Evolutionary conservation across 2,113 vertebrate species (phyloP), one percentile per base, ranked within the genome.

Genomic region (Orycteropus afer): DNA sequence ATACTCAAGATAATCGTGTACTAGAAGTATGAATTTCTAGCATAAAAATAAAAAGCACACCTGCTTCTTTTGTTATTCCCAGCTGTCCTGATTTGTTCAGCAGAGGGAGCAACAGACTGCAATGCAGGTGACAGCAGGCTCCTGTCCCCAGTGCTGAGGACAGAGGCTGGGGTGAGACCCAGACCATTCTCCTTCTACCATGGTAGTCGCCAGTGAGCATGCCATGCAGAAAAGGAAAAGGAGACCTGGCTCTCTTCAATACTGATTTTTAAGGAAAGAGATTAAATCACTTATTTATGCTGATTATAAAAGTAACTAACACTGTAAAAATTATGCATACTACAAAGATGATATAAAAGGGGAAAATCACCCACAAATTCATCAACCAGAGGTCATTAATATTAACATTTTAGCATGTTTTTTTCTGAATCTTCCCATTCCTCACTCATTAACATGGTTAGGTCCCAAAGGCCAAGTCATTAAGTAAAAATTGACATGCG

Each of bases 351-450:
- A 45, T 69, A 83, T 65, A 20, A 74, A 34, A 69, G 20, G 15
- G 67, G 22, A 42, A 84, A 63, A 80, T 65, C 63, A 85, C 37
- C 73, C 17, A 27, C 29, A 90, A 90, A 11, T 18, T 32, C 42
- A 69, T 20, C 1, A 34, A 90, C 7, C 45, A 77, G 59, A 81
- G 86, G n/a, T 61, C 84, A 79, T 83, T 47, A 77, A 51, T 69
- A 18, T 55, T 82, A 77, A 37, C 51, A 59, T 77, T 90, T 82
- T 93, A 82, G 42, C 51, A 61, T 69, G 51, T 51, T 53, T 92
- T 90, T 78, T 37, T 15, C 18, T 90, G n/a, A 69, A 94, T 88
- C 42, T 69, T 83, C 79, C 84, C 49, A 78, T 61, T n/a, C n/a
- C n/a, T n/a, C n/a, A n/a, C n/a, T n/a, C n/a, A n/a, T n/a, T n/a